A percentile compares a stretch with the other conserved stretches of the same genome.
phyloP scores from a whole-genome alignment of 1,140 invertebrate genomes.

The Whitmania pigra region DNA sequence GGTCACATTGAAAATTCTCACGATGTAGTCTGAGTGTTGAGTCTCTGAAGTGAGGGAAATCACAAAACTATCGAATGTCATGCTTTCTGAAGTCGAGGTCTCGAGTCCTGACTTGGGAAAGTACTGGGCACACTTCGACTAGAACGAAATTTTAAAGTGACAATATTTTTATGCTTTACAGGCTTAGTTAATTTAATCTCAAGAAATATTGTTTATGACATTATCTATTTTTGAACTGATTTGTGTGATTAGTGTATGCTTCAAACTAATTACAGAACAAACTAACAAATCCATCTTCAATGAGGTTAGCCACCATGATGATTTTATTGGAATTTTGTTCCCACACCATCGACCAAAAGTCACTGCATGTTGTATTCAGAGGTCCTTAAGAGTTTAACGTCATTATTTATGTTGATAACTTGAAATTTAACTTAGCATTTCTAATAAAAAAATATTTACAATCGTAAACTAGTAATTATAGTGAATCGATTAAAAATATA shows the following conservation, averaged over 20 bases:
- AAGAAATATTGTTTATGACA: background rate
- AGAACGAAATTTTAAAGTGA: background rate
- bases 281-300: conserved; percentile 52
- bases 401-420: background rate
- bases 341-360: conserved; percentile 98
- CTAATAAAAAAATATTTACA: background rate
- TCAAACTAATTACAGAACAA: background rate
- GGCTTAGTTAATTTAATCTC: too few relatives aligned
- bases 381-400: conserved; percentile 59
- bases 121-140: conserved; percentile 7
- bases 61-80: background rate
- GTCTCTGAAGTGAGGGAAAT: background rate
- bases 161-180: background rate
- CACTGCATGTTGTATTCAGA: conserved; percentile 81
- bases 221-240: background rate
- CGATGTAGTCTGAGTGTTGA: background rate
- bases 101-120: background rate
- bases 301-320: conserved; percentile 74
- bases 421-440: background rate
- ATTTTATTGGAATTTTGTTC: conserved; percentile 88
- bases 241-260: background rate
- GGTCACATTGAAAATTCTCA: background rate
- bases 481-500: background rate
- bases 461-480: background rate
- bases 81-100: background rate